Percentiles rank a stretch among this genome's conserved stretches.
Conservation (phyloP, 2,888 invertebrate genomes). For the Rotaria macrura region DNA sequence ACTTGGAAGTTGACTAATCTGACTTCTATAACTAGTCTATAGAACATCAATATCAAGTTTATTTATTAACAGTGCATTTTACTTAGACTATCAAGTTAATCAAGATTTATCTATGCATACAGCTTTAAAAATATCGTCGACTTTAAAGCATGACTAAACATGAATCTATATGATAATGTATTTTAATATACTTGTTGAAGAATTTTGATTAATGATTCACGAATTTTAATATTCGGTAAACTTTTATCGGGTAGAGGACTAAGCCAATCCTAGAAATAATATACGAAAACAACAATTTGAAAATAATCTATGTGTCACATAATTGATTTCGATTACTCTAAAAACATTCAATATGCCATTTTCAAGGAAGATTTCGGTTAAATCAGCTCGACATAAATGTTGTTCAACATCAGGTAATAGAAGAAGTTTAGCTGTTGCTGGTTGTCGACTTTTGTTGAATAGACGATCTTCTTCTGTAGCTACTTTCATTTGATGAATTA, state of each 20-base stretch:
- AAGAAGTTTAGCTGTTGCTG: not conserved
- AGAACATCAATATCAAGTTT: too few species aligned
- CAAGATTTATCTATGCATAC: too few species aligned
- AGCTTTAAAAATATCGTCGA: too few species aligned
- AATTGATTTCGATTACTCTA: not conserved
- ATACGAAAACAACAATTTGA: too few species aligned
- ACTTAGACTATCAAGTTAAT: too few species aligned
- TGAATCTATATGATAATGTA: too few species aligned
- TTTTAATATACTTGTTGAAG: slow-evolving; percentile 47
- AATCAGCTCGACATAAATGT: slow-evolving; percentile 25
- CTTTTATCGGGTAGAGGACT: slow-evolving; percentile 94
- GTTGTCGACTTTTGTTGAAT: slow-evolving; percentile 13
- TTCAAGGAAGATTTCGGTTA: not conserved
- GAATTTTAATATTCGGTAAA: slow-evolving; percentile 80
- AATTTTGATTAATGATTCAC: slow-evolving; percentile 66
- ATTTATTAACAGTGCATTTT: too few species aligned
- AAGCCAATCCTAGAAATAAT: slow-evolving; percentile 66
- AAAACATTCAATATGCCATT: not conserved
- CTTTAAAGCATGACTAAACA: too few species aligned
- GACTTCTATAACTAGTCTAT: too few species aligned
- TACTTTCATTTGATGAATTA: slow-evolving; percentile 1
- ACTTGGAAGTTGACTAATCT: too few species aligned
- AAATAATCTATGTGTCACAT: too few species aligned
- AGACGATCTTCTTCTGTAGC: slow-evolving; percentile 11
- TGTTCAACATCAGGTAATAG: not conserved